Conservation (phyloP, 2,113 vertebrate species). For the Ellobius talpinus region DNA sequence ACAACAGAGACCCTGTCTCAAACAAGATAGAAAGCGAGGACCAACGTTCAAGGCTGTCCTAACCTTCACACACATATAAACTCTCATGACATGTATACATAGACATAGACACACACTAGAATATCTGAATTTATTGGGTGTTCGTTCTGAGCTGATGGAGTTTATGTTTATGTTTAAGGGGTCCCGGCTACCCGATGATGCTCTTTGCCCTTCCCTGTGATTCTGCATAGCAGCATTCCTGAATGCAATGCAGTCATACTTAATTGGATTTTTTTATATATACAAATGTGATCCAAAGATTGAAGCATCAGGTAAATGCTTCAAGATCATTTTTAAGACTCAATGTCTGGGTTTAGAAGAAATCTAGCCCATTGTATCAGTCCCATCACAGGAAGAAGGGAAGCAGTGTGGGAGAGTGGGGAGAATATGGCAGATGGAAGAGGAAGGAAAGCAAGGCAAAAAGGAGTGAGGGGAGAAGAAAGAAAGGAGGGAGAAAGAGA, state of each 20-base stretch:
- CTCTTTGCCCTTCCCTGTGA: not conserved
- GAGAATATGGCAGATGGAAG: accelerated
- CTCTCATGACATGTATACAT: not conserved
- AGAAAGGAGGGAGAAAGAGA: too few species aligned
- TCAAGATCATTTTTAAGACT: conserved; percentile 25
- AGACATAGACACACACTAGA: not conserved
- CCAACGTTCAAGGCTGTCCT: not conserved
- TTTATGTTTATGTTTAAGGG: conserved; percentile 27
- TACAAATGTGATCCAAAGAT: not conserved
- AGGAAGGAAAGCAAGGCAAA: not conserved
- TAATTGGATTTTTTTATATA: conserved; percentile 27
- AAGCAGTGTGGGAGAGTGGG: too few species aligned
- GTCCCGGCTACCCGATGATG: not conserved
- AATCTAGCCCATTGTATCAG: not conserved
- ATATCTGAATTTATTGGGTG: not conserved
- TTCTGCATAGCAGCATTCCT: not conserved
- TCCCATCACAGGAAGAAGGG: not conserved
- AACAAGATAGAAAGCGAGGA: not conserved
- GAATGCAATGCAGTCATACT: conserved; percentile 13
- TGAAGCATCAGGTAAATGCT: not conserved
- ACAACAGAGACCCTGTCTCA: not conserved
- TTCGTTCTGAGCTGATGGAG: not conserved
- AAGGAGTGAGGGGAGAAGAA: too few species aligned
- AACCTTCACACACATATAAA: not conserved
- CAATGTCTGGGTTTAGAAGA: not conserved